Evolutionary conservation across 2,888 invertebrate species (phyloP), one percentile per base, ranked within the genome.

Genomic region (Camponotus fellah): DNA sequence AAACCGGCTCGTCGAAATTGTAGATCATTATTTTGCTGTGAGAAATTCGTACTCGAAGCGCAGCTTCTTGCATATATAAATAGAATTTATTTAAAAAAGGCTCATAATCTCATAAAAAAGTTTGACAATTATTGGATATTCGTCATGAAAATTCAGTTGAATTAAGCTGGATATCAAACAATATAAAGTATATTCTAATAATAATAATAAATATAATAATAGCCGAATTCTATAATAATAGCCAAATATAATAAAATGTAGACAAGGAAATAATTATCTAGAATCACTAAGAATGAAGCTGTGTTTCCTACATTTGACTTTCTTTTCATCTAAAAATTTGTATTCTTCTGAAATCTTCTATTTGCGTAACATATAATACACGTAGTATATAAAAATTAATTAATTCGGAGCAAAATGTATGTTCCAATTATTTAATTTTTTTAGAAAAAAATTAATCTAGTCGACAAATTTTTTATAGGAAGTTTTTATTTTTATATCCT

Each of bases 1-100:
- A 88, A 91, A 91, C 91, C 91, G 92, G 92, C 87, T 91, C 68
- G 65, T 74, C 86, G 69, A 85, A 87, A 88, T 89, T 85, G 64
- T 21, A 46, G 21, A 56, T 60, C 75, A 40, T 85, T 86, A 84
- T 75, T 71, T 83, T 74, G 74, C 58, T 80, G 69, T 84, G 85
- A 84, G 88, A 79, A 85, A 60, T 74, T 81, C 12, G 26, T 66
- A 53, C 40, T 21, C 12, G 60, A 60, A 58, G 71, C 46, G 53
- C 21, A 34, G 37, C 43, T 60, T 66, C 40, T 62, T 83, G 89
- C 71, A 69, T 72, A 64, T 40, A 4, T 64, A 82, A 87, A 82
- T 40, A 83, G 76, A 76, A n/a, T 5, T 32, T 43, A 10, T 6
- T 26, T 26, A 40, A 64, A 64, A 64, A 76, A 71, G 37, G 37